phyloP scores from a whole-genome alignment of 2,797 vertebrate genomes.

The Acomys russatus region DNA sequence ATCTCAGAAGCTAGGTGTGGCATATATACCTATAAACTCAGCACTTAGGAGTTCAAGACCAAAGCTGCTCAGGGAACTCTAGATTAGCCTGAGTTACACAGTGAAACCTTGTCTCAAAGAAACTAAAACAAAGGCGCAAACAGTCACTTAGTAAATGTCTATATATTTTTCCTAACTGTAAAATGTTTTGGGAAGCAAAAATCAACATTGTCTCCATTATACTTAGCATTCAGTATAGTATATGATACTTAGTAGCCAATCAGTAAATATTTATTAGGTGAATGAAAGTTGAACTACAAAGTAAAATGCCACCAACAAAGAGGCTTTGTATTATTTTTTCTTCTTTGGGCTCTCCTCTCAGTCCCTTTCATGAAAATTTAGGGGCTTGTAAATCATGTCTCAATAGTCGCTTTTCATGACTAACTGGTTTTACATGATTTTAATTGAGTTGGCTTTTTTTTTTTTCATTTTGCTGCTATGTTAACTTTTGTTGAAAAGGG shows the following conservation, averaged over 20 bases:
- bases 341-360: neutral
- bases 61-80: neutral
- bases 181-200: neutral
- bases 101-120: neutral
- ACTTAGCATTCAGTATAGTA: neutral
- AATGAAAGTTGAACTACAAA: conserved; percentile 26
- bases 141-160: conserved; percentile 16
- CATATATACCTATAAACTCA: neutral
- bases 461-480: conserved; percentile 43
- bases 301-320: neutral
- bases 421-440: neutral
- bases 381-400: neutral
- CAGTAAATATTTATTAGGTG: neutral
- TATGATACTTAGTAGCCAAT: neutral
- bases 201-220: neutral
- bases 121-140: neutral
- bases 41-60: neutral
- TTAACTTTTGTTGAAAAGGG: conserved; percentile 47
- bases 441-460: neutral
- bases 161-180: neutral
- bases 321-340: neutral
- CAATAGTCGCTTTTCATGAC: neutral
- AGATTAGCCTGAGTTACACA: neutral
- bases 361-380: neutral
- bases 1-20: neutral